phyloP scores from a whole-genome alignment of 2,113 vertebrate genomes.

The Petrocephalus microphthalmus region DNA sequence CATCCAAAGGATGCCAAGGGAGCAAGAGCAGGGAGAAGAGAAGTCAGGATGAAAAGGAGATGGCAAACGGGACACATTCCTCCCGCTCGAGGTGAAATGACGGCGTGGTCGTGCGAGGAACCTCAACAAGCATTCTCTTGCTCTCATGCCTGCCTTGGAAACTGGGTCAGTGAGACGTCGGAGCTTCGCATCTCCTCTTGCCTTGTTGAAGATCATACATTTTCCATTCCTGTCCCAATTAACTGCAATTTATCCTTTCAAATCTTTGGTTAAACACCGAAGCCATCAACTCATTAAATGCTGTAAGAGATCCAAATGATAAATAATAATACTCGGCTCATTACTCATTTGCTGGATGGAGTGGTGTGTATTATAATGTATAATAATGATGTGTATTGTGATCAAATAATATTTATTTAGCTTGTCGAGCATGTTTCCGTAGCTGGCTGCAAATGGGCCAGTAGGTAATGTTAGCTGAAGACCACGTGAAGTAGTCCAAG shows the following conservation, averaged over 20 bases:
- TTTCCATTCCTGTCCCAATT: background rate
- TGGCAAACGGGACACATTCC: background rate
- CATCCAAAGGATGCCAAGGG: background rate
- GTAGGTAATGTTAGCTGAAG: background rate
- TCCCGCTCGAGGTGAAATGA: background rate
- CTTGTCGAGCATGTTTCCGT: background rate
- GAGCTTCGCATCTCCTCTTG: background rate
- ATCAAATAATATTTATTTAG: background rate
- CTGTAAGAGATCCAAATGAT: background rate
- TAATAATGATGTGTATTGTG: background rate
- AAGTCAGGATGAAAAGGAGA: background rate
- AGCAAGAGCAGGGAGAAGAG: background rate
- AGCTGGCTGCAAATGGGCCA: background rate
- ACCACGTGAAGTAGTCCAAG: background rate
- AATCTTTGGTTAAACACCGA: background rate
- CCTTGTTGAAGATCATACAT: background rate
- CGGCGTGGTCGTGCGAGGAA: background rate
- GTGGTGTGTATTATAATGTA: background rate
- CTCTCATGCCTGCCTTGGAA: background rate
- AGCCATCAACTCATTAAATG: background rate
- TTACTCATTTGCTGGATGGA: background rate
- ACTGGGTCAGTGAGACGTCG: background rate
- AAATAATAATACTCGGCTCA: background rate
- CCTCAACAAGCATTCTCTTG: background rate
- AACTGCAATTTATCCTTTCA: background rate